phyloP scores from a whole-genome alignment of 2,113 vertebrate genomes.

The Prinia subflava region DNA sequence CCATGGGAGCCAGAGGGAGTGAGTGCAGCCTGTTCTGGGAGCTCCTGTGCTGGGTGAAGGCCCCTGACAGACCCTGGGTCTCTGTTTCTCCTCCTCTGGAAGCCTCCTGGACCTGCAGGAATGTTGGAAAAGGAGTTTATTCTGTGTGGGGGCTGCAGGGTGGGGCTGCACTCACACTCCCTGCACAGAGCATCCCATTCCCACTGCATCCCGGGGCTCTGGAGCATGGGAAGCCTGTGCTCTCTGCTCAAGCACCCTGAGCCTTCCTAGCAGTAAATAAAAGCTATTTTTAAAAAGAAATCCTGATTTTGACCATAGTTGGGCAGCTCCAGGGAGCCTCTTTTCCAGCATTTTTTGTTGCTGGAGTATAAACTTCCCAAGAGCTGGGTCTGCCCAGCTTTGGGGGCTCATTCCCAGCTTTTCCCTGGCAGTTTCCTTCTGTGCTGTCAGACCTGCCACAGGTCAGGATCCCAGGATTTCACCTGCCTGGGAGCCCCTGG shows the following conservation, averaged over 20 bases:
- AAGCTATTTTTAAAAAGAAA: background rate
- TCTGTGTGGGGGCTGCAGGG: background rate
- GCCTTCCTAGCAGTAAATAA: background rate
- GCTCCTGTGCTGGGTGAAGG: background rate
- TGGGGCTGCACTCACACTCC: fast-evolving
- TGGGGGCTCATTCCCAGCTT: background rate
- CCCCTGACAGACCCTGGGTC: background rate
- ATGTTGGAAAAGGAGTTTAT: background rate
- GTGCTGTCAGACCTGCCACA: background rate
- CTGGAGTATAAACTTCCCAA: background rate
- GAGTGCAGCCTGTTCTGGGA: background rate
- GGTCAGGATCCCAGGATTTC: fast-evolving
- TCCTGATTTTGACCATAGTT: background rate
- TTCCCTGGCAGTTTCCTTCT: background rate
- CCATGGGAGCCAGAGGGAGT: background rate
- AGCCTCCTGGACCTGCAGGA: background rate
- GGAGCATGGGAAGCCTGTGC: background rate
- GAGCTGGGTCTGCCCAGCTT: background rate
- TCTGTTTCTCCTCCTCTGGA: slow-evolving; percentile 10
- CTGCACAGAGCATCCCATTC: background rate
- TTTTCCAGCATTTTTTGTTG: background rate
- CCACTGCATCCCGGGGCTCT: background rate
- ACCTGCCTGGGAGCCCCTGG: background rate
- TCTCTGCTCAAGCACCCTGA: background rate
- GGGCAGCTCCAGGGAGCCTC: background rate